These are phyloP conservation scores for Chaetodon trifasciatus DNA, from an alignment of 2,797 vertebrate species.

Conservation along the genomic window DNA sequence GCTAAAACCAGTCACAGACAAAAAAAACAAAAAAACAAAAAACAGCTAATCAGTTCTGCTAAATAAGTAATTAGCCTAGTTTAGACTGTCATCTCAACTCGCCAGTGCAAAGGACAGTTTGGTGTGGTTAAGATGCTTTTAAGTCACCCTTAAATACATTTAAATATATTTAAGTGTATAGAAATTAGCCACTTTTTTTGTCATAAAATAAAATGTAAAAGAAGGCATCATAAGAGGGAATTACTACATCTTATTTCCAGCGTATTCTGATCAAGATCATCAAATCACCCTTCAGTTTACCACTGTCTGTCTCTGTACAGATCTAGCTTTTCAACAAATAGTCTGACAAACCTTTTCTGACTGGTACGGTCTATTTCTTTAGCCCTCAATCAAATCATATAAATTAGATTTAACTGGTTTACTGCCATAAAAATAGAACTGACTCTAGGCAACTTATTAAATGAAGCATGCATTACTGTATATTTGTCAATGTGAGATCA, in stretches of 20 bases:
- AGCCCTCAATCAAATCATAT: not conserved
- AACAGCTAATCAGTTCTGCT: no score
- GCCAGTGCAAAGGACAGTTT: no score
- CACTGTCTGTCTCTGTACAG: not conserved
- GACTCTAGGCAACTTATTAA: constrained; percentile 24
- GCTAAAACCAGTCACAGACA: not conserved
- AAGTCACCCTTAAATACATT: no score
- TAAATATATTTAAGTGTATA: not conserved
- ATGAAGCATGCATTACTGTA: constrained; percentile 15
- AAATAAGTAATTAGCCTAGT: no score
- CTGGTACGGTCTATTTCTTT: not conserved
- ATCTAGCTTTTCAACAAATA: not conserved
- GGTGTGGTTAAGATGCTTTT: no score
- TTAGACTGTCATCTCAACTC: not conserved
- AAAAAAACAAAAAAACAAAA: no score
- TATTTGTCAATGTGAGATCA: constrained; percentile 27
- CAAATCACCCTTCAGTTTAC: not conserved
- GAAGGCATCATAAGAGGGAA: no score
- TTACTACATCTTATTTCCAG: no score
- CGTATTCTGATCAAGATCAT: no score
- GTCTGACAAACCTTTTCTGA: not conserved
- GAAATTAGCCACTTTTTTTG: no score
- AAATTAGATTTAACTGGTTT: not conserved
- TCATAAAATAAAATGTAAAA: no score
- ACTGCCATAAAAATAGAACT: not conserved